Evolutionary conservation across 2,797 vertebrate genomes (phyloP).

Genomic region (Clarias pachynema): DNA sequence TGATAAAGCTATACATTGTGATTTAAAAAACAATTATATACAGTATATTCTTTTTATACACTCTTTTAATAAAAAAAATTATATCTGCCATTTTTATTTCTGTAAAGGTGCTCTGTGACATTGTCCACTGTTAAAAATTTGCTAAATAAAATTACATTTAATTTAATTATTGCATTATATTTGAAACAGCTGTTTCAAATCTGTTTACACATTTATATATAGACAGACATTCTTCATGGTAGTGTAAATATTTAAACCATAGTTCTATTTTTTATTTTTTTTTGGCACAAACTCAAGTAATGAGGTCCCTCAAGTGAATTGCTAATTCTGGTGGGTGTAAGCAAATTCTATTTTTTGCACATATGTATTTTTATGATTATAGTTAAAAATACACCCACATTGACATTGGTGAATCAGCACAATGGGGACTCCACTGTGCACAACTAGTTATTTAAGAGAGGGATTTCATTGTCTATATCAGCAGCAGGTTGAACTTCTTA

Average conservation of each 20-base stretch:
- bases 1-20: no score
- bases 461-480: not conserved
- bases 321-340: slow-evolving; percentile 1
- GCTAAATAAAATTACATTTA: no score
- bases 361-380: not conserved
- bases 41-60: no score
- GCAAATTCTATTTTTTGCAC: not conserved
- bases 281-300: not conserved
- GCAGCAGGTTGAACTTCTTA: not conserved
- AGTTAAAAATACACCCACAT: not conserved
- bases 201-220: not conserved
- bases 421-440: not conserved
- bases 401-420: not conserved
- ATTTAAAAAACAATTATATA: no score
- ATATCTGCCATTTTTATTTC: no score
- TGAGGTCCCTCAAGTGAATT: not conserved
- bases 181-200: not conserved
- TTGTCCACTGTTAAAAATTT: no score
- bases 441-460: not conserved
- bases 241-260: not conserved
- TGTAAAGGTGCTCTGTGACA: no score
- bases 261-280: not conserved
- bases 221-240: not conserved
- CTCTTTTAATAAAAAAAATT: no score
- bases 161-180: not conserved